phyloP scores from a whole-genome alignment of 2,797 vertebrate species.

The Meda fulgida region DNA sequence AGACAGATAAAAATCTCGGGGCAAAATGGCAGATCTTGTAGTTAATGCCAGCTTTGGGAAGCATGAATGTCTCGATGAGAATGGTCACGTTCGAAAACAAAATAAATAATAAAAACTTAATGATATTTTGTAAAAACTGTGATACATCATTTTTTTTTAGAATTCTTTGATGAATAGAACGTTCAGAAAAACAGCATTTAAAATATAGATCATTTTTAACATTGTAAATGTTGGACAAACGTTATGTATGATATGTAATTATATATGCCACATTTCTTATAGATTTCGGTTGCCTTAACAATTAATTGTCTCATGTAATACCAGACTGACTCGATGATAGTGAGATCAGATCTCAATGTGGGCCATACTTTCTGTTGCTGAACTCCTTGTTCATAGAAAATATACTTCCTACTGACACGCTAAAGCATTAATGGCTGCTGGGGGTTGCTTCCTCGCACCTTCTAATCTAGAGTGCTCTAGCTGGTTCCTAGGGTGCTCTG shows the following conservation, averaged over 20 bases:
- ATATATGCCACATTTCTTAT: background rate
- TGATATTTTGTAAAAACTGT: too few species aligned
- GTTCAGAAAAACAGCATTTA: background rate
- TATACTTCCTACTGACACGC: background rate
- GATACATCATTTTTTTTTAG: too few species aligned
- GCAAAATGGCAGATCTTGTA: background rate
- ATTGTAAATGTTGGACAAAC: background rate
- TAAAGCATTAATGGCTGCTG: background rate
- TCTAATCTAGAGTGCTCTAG: too few species aligned
- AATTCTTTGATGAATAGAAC: background rate
- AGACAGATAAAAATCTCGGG: slow-evolving; percentile 31
- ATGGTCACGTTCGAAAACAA: background rate
- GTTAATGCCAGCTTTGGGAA: background rate
- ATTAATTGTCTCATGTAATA: background rate
- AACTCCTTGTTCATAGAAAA: background rate
- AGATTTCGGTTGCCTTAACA: background rate
- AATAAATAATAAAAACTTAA: background rate
- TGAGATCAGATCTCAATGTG: background rate
- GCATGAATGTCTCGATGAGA: background rate
- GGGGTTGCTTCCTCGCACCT: background rate
- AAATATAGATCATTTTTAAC: background rate
- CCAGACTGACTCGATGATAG: background rate
- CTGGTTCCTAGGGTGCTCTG: too few species aligned
- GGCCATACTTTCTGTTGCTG: background rate
- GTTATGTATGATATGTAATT: background rate